phyloP scores from a whole-genome alignment of 1,140 invertebrate genomes.

The Neotoxoptera formosana region DNA sequence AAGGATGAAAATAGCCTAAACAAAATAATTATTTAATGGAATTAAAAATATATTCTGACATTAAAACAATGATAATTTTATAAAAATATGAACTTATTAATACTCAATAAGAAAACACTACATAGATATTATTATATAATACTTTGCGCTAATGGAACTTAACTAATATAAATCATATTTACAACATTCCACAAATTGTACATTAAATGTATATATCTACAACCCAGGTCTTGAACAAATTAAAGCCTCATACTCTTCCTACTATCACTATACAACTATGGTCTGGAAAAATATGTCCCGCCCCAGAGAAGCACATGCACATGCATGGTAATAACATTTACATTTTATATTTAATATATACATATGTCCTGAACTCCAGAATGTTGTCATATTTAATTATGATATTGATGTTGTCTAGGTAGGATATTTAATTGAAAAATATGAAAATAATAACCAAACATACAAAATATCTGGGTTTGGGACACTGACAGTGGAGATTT shows the following conservation, averaged over 20 bases:
- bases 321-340: not conserved
- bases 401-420: not conserved
- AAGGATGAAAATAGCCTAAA: constrained; percentile 44
- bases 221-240: no score
- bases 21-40: not conserved
- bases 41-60: not conserved
- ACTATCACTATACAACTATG: not conserved
- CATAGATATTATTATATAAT: not conserved
- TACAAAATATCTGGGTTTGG: not conserved
- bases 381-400: no score
- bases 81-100: not conserved
- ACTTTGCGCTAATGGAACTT: not conserved
- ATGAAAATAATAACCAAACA: no score
- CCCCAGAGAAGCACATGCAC: not conserved
- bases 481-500: not conserved
- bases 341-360: not conserved
- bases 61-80: no score
- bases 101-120: not conserved
- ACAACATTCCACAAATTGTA: not conserved
- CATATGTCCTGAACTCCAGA: no score
- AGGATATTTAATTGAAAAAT: not conserved
- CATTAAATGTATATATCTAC: no score
- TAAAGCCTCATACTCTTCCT: no score
- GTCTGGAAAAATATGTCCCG: not conserved
- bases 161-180: not conserved